Base-by-base conservation (phyloP, 1,140 invertebrate species). In the Ceratitis capitata region DNA sequence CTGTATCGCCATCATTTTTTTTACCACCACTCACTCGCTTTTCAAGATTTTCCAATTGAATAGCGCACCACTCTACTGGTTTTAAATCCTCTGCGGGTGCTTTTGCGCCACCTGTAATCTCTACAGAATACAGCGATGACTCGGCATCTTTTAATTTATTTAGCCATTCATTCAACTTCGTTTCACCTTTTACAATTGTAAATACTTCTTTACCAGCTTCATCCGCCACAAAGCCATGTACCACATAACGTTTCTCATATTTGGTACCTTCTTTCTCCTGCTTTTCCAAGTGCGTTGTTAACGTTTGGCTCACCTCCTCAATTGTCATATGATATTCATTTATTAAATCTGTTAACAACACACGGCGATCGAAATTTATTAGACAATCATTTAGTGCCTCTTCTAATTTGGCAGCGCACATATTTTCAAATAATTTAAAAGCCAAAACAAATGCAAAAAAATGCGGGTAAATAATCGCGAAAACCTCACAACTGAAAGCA, bases 261-360 rank as follows among this genome's bases (percentile, higher is more conserved):
- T 85, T 88, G 84, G 35, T 85, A 10, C 64, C 87, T 29, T 61
- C 78, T 49, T 88, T 89, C 85, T 91, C 87, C 12, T 64, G 56
- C 29, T 88, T 86, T 7, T 69, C 26, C 5, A 90, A 84, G 82
- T 89, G 87, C n/a, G 86, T 88, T 58, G 86, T 86, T 9, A 91
- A 69, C 5, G 83, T 42, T 19, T 87, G 83, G 83, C 89, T 87
- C 16, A 89, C 88, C 58, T 91, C 89, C 42, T 88, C 89, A 85
- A 91, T 89, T 16, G 88, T 64, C 84, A 91, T 83, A 74, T 90
- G 87, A 82, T 91, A 90, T 58, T 90, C 87, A 85, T 91, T 88
- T 84, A 91, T 83, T 9, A 91, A 87, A 85, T 91, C 89, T 26
- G 88, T 91, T 82, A 91, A 86, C 51, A 91, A 85, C 78, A 91